These are phyloP conservation scores for Phortica variegata DNA, from an alignment of 1,140 invertebrate species.

Conservation along the genomic window DNA sequence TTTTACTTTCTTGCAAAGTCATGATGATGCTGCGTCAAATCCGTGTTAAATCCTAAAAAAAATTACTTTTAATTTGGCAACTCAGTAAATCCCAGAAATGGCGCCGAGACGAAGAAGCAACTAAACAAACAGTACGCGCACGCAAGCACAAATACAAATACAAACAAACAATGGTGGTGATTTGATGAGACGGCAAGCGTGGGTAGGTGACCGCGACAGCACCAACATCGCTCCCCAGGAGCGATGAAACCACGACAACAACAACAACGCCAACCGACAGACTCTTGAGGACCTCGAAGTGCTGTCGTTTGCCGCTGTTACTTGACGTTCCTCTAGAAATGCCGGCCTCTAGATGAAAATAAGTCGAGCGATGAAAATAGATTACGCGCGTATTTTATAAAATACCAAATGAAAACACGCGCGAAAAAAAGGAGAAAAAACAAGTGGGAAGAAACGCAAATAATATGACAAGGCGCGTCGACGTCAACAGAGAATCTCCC, in stretches of 20 bases:
- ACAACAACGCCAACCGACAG: background rate
- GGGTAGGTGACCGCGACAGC: background rate
- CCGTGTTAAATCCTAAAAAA: slow-evolving; percentile 41
- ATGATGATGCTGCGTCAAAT: slow-evolving; percentile 35
- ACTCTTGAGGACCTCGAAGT: slow-evolving; percentile 2
- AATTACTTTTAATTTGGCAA: slow-evolving; percentile 37
- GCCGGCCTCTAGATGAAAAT: slow-evolving; percentile 33
- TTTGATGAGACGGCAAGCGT: slow-evolving; percentile 14
- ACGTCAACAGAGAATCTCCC: slow-evolving; percentile 25
- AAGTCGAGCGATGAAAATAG: slow-evolving; percentile 43
- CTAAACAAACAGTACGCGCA: too few relatives aligned
- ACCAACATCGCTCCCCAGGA: background rate
- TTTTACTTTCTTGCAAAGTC: slow-evolving; percentile 13
- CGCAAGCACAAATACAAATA: too few relatives aligned
- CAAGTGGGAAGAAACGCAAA: background rate
- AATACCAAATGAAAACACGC: too few relatives aligned
- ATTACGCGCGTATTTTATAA: slow-evolving; percentile 40
- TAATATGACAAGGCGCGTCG: background rate
- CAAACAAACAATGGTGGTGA: too few relatives aligned
- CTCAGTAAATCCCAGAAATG: slow-evolving; percentile 28
- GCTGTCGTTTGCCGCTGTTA: slow-evolving; percentile 9
- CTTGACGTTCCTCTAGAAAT: slow-evolving; percentile 4
- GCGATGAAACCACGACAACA: background rate
- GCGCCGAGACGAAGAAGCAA: too few relatives aligned
- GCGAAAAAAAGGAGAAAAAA: too few relatives aligned